Conservation (phyloP, 2,113 vertebrate genomes). For the Miniopterus natalensis region DNA sequence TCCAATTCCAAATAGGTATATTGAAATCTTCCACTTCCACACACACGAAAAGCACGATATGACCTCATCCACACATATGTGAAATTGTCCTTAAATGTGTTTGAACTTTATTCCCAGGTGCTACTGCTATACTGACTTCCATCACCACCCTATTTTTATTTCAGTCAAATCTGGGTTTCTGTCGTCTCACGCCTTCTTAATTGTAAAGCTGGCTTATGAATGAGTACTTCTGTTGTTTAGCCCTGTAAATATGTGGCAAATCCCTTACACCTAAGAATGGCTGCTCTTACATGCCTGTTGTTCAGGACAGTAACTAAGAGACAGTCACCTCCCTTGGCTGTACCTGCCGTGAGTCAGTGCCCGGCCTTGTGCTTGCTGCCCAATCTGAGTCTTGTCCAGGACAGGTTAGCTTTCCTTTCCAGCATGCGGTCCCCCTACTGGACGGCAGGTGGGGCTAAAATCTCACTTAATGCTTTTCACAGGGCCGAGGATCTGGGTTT, state of each 20-base stretch:
- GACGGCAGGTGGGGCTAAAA: conserved; percentile 57
- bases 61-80: background rate
- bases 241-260: background rate
- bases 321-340: background rate
- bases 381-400: background rate
- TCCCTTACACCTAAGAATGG: background rate
- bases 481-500: accelerated
- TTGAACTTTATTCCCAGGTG: background rate
- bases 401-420: background rate
- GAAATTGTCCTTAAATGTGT: background rate
- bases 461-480: background rate
- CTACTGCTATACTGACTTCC: background rate
- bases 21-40: background rate
- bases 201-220: conserved; percentile 3
- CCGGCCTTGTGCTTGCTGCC: background rate
- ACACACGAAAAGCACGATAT: background rate
- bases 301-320: background rate
- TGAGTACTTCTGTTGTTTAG: background rate
- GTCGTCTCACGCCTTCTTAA: background rate
- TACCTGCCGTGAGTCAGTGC: background rate
- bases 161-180: background rate
- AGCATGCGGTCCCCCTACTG: background rate
- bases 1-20: background rate
- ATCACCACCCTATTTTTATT: background rate
- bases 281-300: background rate